Base-by-base conservation (phyloP, 2,797 vertebrate genomes). In the Gallinago stenura region DNA sequence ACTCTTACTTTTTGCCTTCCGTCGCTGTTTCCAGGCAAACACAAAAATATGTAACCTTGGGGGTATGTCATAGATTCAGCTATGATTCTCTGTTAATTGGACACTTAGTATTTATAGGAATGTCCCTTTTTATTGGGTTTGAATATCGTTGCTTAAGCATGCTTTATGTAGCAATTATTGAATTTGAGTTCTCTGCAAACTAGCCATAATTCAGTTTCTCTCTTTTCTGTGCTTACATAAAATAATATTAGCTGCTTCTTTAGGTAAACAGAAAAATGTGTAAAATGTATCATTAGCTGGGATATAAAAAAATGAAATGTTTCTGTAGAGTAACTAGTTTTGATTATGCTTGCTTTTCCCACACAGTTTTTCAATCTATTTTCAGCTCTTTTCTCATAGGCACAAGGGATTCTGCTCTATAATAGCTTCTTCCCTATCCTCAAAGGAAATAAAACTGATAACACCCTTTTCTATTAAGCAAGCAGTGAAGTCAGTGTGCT, bases 391-490 rank as follows among this genome's bases (percentile, higher is more conserved):
- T 87, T 93, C 95, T 84, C 60, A 91, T 56, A 92, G 81, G 41
- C 76, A 89, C 5, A 37, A 46, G 83, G 85, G 73, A 94, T 83
- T 95, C 81, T 94, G 54, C 56, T 50, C 73, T 91, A 80, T 71
- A 95, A 94, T 87, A 94, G 31, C 43, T 92, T 85, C 78, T 95
- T 90, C 6, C 2, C 21, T 81, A 50, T 37, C 45, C 94, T 94
- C 90, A 88, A 75, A 87, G 66, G 69, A 91, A 76, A 92, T 89
- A 95, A 83, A 90, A 86, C 80, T 16, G 94, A 56, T 95, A 93
- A 89, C 82, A 78, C 70, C 37, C 65, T 96, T 92, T 89, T 72
- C 60, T 87, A 79, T 51, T 93, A 97, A 94, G 61, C 58, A 89
- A 68, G 50, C 6, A 92, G 81, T 39, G 7, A 54, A 84, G 62